phyloP scores from a whole-genome alignment of 2,888 invertebrate species.

The Chymomyza fuscimana region DNA sequence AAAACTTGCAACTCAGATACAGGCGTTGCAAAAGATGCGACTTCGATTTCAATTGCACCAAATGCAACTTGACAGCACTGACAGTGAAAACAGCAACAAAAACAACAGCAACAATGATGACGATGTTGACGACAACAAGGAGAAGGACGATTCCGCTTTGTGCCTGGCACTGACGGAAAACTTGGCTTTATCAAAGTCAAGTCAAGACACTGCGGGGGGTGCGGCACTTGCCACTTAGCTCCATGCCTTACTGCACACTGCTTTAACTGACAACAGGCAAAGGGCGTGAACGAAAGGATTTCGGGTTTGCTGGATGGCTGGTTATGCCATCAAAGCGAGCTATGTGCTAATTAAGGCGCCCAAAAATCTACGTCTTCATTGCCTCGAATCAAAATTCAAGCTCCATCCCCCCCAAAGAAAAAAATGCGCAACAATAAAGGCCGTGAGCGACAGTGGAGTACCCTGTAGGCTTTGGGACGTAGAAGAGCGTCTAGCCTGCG shows the following conservation, averaged over 20 bases:
- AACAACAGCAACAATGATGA: neutral
- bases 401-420: too few relatives aligned
- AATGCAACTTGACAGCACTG: constrained; percentile 55
- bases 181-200: constrained; percentile 42
- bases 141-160: constrained; percentile 24
- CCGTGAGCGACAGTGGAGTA: too few relatives aligned
- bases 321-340: constrained; percentile 26
- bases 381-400: neutral
- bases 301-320: neutral
- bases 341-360: constrained; percentile 40
- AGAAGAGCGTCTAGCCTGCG: too few relatives aligned
- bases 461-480: too few relatives aligned
- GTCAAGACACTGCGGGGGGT: constrained; percentile 20
- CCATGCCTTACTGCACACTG: constrained; percentile 44
- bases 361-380: constrained; percentile 2
- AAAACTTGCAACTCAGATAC: neutral
- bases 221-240: constrained; percentile 43
- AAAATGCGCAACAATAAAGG: too few relatives aligned
- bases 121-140: neutral
- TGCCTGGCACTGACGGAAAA: constrained; percentile 15
- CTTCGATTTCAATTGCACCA: constrained; percentile 65
- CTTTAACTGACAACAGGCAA: neutral
- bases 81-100: constrained; percentile 1
- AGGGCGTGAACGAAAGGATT: neutral
- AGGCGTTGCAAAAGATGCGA: constrained; percentile 40